Percentiles rank a stretch among this genome's conserved stretches.
Evolutionary conservation across 2,888 invertebrate genomes (phyloP).

Genomic region (Melinopterus prodromus): DNA sequence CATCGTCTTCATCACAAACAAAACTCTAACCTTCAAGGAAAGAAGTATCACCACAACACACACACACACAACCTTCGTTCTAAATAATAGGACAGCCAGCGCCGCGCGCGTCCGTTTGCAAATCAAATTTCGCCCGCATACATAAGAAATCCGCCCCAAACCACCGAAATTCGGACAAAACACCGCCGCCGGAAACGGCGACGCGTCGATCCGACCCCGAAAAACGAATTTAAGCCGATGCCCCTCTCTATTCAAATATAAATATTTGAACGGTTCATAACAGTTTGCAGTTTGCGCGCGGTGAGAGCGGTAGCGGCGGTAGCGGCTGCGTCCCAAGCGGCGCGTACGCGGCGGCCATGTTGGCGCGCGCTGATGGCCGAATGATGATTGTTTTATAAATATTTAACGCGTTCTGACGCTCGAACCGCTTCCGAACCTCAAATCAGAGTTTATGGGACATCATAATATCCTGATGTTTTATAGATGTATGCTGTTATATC

Average conservation of each 20-base stretch:
- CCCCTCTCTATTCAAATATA: slow-evolving; percentile 61
- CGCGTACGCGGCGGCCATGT: slow-evolving; percentile 57
- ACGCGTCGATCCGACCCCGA: slow-evolving; percentile 37
- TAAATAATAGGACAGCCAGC: background rate
- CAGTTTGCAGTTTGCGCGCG: slow-evolving; percentile 59
- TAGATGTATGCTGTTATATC: slow-evolving; percentile 59
- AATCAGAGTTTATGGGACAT: slow-evolving; percentile 63
- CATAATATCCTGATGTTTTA: slow-evolving; percentile 62
- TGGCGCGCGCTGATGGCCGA: slow-evolving; percentile 59
- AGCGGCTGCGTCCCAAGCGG: slow-evolving; percentile 50
- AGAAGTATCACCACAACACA: background rate
- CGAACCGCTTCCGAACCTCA: slow-evolving; percentile 56
- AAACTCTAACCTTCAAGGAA: too few species aligned
- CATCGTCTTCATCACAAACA: too few species aligned
- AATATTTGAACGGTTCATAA: slow-evolving; percentile 63
- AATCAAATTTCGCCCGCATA: slow-evolving; percentile 21
- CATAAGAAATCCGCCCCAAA: slow-evolving; percentile 12
- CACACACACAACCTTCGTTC: background rate
- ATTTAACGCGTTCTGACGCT: slow-evolving; percentile 57
- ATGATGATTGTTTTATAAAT: slow-evolving; percentile 64
- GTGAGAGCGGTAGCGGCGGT: slow-evolving; percentile 40
- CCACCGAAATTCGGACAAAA: background rate
- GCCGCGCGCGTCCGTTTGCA: background rate
- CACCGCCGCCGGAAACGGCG: background rate
- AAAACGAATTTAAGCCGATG: slow-evolving; percentile 61